Conservation (phyloP, 2,797 vertebrate genomes). For the Vultur gryphus region DNA sequence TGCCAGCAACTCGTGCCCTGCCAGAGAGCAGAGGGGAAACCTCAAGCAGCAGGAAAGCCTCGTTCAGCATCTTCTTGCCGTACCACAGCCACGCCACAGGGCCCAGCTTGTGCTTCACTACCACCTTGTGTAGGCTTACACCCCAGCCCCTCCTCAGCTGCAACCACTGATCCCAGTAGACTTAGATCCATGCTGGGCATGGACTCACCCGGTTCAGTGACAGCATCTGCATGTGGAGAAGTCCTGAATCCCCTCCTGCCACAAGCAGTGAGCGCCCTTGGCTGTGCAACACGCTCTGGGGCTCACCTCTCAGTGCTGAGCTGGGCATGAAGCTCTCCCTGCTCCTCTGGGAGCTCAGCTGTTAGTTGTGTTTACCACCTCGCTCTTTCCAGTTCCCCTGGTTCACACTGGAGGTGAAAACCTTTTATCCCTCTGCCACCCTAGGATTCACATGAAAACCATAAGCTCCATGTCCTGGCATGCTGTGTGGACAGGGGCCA, state of each 20-base stretch:
- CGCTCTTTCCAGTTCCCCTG: neutral
- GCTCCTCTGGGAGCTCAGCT: neutral
- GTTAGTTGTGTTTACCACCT: neutral
- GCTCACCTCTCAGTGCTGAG: neutral
- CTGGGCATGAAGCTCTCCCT: neutral
- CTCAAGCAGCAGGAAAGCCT: neutral
- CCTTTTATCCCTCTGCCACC: neutral
- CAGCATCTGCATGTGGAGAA: neutral
- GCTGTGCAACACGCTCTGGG: neutral
- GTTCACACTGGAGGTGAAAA: neutral
- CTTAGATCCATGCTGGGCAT: neutral
- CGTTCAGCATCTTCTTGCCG: neutral
- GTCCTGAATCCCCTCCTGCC: neutral
- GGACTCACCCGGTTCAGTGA: neutral
- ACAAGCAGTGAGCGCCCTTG: neutral
- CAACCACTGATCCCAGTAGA: neutral
- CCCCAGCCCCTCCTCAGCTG: neutral
- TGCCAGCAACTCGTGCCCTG: neutral
- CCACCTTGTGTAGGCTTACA: accelerated
- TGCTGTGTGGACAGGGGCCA: accelerated
- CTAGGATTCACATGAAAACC: neutral
- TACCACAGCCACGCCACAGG: neutral
- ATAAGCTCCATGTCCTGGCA: accelerated
- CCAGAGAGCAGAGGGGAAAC: neutral
- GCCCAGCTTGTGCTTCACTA: neutral